A percentile compares a stretch with the other conserved stretches of the same genome.
Conservation (phyloP, 2,113 vertebrate genomes). For the Sphyrna mokarran region DNA sequence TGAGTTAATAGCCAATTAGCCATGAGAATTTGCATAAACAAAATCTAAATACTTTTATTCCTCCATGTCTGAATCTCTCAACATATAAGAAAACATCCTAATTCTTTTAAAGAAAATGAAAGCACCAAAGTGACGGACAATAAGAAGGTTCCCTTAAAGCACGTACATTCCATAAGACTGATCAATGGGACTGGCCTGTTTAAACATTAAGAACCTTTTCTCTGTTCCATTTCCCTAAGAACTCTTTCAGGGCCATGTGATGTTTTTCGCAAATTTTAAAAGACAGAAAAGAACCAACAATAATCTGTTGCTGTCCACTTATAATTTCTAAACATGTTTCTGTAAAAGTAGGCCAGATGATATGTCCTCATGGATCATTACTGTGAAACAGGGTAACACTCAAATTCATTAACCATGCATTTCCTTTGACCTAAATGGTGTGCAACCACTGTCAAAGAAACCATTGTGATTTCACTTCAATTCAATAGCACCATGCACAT, state of each 20-base stretch:
- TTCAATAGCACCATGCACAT: not conserved
- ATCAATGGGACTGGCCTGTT: not conserved
- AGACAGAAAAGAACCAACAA: not conserved
- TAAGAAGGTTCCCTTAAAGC: not conserved
- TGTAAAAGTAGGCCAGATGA: not conserved
- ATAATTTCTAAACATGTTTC: not conserved
- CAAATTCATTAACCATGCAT: not conserved
- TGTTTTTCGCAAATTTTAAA: not conserved
- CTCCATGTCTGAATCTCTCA: not conserved
- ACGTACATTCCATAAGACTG: not conserved
- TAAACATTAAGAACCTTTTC: not conserved
- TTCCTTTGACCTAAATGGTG: not conserved
- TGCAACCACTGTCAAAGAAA: not conserved
- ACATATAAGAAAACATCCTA: not conserved
- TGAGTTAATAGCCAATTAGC: not conserved
- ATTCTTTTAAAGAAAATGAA: not conserved
- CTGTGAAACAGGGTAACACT: not conserved
- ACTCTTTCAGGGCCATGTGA: not conserved
- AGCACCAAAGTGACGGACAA: not conserved
- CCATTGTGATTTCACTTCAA: not conserved
- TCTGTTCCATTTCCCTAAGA: not conserved
- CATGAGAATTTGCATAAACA: not conserved
- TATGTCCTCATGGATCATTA: not conserved
- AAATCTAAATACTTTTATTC: not conserved
- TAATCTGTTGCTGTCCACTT: not conserved